phyloP scores from a whole-genome alignment of 2,888 invertebrate species.

The Ryuthela nishihirai region DNA sequence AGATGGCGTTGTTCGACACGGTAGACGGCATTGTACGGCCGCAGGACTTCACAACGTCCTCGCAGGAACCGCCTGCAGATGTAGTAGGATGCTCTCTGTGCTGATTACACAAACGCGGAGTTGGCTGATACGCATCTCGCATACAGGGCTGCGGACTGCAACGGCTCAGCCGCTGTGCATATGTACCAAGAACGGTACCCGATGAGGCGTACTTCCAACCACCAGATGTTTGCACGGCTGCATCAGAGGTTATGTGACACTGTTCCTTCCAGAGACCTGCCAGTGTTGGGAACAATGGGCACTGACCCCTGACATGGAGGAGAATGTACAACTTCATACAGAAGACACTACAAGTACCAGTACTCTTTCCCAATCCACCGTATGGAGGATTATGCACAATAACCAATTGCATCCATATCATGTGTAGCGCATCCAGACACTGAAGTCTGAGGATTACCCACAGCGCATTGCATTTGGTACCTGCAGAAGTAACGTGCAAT shows the following conservation, averaged over 20 bases:
- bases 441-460: too few species aligned
- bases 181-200: not conserved
- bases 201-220: not conserved
- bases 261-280: not conserved
- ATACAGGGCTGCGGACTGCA: slow-evolving; percentile 12
- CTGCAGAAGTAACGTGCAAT: too few species aligned
- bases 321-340: slow-evolving; percentile 2
- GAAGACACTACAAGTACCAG: not conserved
- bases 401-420: too few species aligned
- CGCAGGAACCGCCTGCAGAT: too few species aligned
- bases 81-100: too few species aligned
- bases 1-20: too few species aligned
- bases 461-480: too few species aligned
- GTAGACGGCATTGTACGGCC: too few species aligned
- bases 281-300: slow-evolving; percentile 1
- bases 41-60: too few species aligned
- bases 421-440: too few species aligned
- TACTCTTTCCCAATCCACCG: too few species aligned
- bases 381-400: too few species aligned
- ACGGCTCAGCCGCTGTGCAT: slow-evolving; percentile 3
- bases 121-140: slow-evolving; percentile 12
- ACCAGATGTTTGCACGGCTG: not conserved
- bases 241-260: not conserved
- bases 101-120: slow-evolving; percentile 3
- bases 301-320: not conserved